Evolutionary conservation across 2,888 invertebrate genomes (phyloP), one percentile per base, ranked within the genome.

Genomic region (Cartodere bifasciata): DNA sequence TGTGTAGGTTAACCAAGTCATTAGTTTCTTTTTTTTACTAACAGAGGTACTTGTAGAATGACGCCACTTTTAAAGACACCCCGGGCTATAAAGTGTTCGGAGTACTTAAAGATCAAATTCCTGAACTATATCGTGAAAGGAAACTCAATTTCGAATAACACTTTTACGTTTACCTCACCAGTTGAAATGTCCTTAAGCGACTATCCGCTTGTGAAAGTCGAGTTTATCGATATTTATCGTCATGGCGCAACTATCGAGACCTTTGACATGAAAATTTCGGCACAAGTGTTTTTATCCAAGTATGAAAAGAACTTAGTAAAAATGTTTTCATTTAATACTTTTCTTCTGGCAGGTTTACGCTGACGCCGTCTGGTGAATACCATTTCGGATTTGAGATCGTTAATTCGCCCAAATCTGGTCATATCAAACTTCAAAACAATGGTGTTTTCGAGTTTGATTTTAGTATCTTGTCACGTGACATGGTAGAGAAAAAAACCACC

Each of bases 301-400:
- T 53, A 34, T 24, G 13, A 11, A 7, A 4, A 12, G 14, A 13
- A 16, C 27, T 12, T 31, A 28, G 12, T 21, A 23, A 10, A 13
- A 11, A 14, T 17, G 5, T 16, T 25, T 11, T n/a, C 9, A 31
- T 26, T 23, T 34, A 35, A 13, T 26, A 37, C 13, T 35, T n/a
- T n/a, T n/a, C 16, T 27, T 32, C 21, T 27, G 42, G 20, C 43
- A 75, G 74, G 28, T 74, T 68, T 46, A 65, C 65, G 3, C 40
- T 75, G 10, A 65, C 68, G 41, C 75, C 76, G 1, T 49, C 63
- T 36, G 64, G 65, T 1, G 67, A 68, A 42, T 47, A 76, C 16
- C 65, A 70, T 49, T 75, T 75, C 45, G 69, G 73, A 25, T 60
- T 71, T 5, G 62, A 72, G 43, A 52, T 67, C 9, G 58, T 73